Conservation (phyloP, 2,888 invertebrate genomes). For the Brachyopa scutellaris region DNA sequence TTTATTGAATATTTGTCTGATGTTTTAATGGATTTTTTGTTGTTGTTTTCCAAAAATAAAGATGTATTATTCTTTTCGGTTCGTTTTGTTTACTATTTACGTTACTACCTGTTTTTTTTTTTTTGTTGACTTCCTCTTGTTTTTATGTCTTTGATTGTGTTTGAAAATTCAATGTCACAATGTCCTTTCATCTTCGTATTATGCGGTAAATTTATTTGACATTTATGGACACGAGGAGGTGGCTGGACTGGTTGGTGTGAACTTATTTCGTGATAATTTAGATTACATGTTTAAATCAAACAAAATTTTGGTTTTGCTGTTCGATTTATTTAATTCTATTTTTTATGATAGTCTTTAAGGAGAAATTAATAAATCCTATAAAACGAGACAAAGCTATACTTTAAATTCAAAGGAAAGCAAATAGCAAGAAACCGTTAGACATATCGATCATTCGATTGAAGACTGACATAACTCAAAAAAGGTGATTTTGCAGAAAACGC, state of each 20-base stretch:
- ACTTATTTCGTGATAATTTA: constrained; percentile 25
- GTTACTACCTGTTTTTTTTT: constrained; percentile 61
- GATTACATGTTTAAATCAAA: constrained; percentile 26
- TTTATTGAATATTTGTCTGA: constrained; percentile 64
- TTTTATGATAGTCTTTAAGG: no score
- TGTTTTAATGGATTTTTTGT: constrained; percentile 63
- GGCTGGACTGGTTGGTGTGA: no score
- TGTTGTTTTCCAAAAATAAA: constrained; percentile 28
- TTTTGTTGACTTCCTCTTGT: constrained; percentile 46
- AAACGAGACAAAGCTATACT: no score
- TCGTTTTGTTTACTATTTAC: constrained; percentile 46
- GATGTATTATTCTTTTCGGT: neutral
- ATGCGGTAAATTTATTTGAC: constrained; percentile 28
- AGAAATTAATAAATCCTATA: no score
- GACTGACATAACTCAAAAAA: no score
- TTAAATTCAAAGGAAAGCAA: no score
- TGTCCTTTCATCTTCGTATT: constrained; percentile 44
- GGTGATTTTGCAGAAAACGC: no score
- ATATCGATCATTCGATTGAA: no score
- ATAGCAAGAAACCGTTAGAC: no score
- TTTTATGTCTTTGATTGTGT: neutral
- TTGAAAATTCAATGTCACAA: constrained; percentile 32
- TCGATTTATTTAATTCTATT: no score
- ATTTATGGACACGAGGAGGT: constrained; percentile 17
- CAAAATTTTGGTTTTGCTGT: no score